Conservation (phyloP, 92 coral and sea anemone species). For the Epizoanthus stellaris region DNA sequence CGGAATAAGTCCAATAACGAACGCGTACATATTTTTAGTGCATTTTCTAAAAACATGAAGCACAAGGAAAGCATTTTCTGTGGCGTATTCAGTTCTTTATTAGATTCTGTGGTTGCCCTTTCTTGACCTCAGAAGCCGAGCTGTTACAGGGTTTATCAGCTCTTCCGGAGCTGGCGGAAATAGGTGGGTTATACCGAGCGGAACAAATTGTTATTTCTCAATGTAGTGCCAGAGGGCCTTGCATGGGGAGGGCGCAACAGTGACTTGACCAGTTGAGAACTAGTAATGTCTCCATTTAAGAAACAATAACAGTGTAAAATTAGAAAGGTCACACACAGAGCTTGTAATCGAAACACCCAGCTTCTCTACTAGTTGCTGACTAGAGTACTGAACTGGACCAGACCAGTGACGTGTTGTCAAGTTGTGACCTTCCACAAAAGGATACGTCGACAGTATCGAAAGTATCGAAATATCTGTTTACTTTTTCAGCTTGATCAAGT, state of each 20-base stretch:
- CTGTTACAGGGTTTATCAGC: constrained; percentile 18
- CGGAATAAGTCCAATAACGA: neutral
- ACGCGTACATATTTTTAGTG: neutral
- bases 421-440: too few relatives aligned
- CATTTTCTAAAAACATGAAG: neutral
- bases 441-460: too few relatives aligned
- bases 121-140: constrained; percentile 20
- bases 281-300: neutral
- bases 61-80: neutral
- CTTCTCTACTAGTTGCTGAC: neutral
- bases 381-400: neutral
- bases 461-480: too few relatives aligned
- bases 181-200: constrained; percentile 13
- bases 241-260: neutral
- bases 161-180: constrained; percentile 37
- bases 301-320: neutral
- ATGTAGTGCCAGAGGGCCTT: constrained; percentile 28
- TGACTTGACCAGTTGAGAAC: neutral
- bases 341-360: neutral
- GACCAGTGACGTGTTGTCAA: neutral
- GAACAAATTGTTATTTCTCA: constrained; percentile 41
- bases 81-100: constrained; percentile 2
- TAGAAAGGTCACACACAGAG: constrained; percentile 6
- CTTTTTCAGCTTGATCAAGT: too few relatives aligned
- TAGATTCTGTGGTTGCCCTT: neutral